phyloP scores from a whole-genome alignment of 2,888 invertebrate species.

The Rhamnusium bicolor region DNA sequence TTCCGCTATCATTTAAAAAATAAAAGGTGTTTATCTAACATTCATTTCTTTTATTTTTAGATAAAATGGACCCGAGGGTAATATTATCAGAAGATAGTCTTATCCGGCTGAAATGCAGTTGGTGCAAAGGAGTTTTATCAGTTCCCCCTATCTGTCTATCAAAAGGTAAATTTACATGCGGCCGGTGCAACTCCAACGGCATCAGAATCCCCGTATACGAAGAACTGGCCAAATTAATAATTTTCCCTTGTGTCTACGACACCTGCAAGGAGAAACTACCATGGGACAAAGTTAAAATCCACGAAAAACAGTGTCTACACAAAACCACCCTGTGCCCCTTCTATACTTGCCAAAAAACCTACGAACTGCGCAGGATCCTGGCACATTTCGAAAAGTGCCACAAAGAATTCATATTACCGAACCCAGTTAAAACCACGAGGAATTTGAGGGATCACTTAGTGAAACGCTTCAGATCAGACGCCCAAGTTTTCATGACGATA shows the following conservation, averaged over 20 bases:
- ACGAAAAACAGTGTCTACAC: slow-evolving; percentile 31
- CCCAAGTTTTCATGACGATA: not conserved
- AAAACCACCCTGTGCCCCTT: slow-evolving; percentile 29
- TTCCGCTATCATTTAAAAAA: no score
- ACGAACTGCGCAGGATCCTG: slow-evolving; percentile 4
- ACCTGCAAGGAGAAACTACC: slow-evolving; percentile 17
- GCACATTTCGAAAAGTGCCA: slow-evolving; percentile 25
- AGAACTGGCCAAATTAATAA: slow-evolving; percentile 35
- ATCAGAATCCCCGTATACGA: slow-evolving; percentile 30
- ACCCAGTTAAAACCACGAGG: not conserved
- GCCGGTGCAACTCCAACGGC: slow-evolving; percentile 24
- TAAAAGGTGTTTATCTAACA: no score
- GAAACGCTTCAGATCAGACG: not conserved
- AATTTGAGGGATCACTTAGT: not conserved
- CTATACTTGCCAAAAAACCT: slow-evolving; percentile 10
- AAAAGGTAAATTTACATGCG: slow-evolving; percentile 24
- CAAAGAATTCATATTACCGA: not conserved
- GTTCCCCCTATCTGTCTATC: slow-evolving; percentile 28
- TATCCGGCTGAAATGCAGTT: not conserved
- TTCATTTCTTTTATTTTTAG: not conserved
- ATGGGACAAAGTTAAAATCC: not conserved
- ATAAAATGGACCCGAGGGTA: not conserved
- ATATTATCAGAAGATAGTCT: not conserved
- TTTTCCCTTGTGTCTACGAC: slow-evolving; percentile 30
- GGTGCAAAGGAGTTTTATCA: slow-evolving; percentile 25